A percentile compares a stretch with the other conserved stretches of the same genome.
phyloP scores from a whole-genome alignment of 2,797 vertebrate species.

The Sebastes glaucus region DNA sequence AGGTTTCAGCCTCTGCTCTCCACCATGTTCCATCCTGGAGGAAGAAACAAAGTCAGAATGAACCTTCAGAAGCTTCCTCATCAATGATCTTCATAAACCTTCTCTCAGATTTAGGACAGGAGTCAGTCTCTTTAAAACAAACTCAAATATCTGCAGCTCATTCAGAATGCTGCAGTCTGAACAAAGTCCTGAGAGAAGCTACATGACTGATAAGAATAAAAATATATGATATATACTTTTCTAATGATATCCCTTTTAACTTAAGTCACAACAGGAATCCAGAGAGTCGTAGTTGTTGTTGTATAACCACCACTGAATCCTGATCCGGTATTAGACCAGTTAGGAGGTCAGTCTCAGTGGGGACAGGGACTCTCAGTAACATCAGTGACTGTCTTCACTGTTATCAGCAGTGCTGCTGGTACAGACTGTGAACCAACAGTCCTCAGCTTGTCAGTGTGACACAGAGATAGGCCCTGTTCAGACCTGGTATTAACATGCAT shows the following conservation, averaged over 20 bases:
- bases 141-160: no score
- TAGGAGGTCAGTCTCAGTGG: background rate
- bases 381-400: background rate
- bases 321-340: background rate
- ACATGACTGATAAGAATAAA: no score
- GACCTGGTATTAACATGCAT: no score
- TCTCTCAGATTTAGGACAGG: background rate
- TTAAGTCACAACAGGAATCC: no score
- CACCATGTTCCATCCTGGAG: background rate
- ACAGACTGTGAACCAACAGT: background rate
- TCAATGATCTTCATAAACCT: background rate
- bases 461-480: no score
- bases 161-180: no score
- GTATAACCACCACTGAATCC: no score
- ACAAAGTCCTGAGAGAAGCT: no score
- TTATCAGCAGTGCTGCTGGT: background rate
- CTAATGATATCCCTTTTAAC: no score
- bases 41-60: background rate
- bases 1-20: constrained; percentile 18
- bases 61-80: background rate
- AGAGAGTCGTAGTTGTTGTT: no score
- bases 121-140: background rate
- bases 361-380: no score
- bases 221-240: no score
- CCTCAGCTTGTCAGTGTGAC: background rate